These are phyloP conservation scores for Galleria mellonella DNA, from an alignment of 1,140 invertebrate genomes.

Conservation along the genomic window DNA sequence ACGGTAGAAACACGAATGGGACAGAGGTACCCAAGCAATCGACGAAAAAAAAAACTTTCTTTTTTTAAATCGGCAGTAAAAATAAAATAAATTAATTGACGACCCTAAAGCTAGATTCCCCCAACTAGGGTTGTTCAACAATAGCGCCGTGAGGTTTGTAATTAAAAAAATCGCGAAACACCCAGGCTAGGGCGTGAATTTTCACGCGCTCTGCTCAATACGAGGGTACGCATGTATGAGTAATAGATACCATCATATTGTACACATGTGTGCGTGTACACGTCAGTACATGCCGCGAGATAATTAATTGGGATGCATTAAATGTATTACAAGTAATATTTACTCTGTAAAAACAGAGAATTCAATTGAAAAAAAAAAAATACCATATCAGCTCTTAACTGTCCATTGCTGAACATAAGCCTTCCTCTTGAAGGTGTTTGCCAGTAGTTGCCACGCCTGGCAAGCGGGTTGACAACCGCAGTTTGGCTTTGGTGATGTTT, in stretches of 20 bases:
- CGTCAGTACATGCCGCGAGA: conserved; percentile 2
- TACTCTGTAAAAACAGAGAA: no score
- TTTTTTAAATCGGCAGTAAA: no score
- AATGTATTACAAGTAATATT: conserved; percentile 6
- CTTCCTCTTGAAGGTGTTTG: no score
- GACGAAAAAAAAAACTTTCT: no score
- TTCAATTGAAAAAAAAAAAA: no score
- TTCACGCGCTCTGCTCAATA: conserved; percentile 41
- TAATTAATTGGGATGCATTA: conserved; percentile 9
- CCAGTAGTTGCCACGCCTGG: no score
- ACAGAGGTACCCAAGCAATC: no score
- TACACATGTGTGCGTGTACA: conserved; percentile 1
- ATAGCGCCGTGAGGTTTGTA: conserved; percentile 52
- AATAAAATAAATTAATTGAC: conserved; percentile 3
- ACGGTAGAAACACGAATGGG: no score
- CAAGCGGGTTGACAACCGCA: no score
- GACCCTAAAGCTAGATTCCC: conserved; percentile 49
- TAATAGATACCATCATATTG: neutral
- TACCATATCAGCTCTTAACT: no score
- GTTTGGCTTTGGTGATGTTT: no score
- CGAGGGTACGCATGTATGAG: conserved; percentile 5
- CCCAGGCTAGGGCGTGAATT: conserved; percentile 40
- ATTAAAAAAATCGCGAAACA: conserved; percentile 46
- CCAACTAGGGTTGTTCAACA: conserved; percentile 41
- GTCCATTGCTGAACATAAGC: no score